phyloP scores from a whole-genome alignment of 2,888 invertebrate genomes.

The Erpobdella octoculata region DNA sequence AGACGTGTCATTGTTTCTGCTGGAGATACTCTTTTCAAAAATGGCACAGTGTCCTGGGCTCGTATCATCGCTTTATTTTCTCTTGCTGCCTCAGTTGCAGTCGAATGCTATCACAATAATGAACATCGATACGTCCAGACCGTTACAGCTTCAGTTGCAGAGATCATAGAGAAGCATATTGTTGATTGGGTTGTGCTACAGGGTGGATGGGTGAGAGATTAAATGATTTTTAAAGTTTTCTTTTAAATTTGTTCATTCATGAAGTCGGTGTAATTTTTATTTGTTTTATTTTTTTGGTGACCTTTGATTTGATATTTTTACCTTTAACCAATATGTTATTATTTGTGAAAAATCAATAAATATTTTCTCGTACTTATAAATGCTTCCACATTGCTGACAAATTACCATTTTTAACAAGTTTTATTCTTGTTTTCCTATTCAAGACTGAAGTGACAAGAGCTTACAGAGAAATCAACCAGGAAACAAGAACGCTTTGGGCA shows the following conservation, averaged over 20 bases:
- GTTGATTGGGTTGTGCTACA: constrained; percentile 5
- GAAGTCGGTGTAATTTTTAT: no score
- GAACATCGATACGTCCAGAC: constrained; percentile 8
- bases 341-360: not conserved
- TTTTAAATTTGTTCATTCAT: no score
- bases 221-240: no score
- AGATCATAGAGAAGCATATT: constrained; percentile 19
- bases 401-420: not conserved
- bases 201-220: constrained; percentile 23
- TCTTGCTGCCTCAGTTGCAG: not conserved
- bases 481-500: constrained; percentile 13
- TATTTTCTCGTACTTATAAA: not conserved
- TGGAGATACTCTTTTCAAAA: constrained; percentile 24
- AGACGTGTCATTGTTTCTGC: not conserved
- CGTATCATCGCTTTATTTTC: constrained; percentile 17
- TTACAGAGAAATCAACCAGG: constrained; percentile 7
- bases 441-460: constrained; percentile 4
- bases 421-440: not conserved
- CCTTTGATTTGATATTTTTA: no score
- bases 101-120: constrained; percentile 16
- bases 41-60: constrained; percentile 18
- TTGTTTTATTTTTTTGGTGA: no score
- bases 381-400: no score
- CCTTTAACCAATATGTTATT: no score
- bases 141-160: not conserved